Percentiles rank a stretch among this genome's conserved stretches.
phyloP scores from a whole-genome alignment of 2,797 vertebrate species.

The Synanceia verrucosa region DNA sequence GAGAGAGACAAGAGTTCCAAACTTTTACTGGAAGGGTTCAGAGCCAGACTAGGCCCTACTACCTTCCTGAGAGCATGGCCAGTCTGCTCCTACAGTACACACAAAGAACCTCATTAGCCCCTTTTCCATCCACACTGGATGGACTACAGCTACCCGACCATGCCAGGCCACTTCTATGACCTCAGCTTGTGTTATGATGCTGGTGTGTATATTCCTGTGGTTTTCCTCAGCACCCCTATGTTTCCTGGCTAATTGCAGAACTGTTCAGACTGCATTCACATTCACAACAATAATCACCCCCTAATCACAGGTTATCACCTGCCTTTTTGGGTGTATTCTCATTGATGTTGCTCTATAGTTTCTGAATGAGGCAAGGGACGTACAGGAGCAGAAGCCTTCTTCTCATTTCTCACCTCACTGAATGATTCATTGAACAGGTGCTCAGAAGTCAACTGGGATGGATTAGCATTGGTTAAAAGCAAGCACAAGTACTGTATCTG shows the following conservation, averaged over 20 bases:
- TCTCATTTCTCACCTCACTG: not conserved
- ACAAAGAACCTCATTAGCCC: not conserved
- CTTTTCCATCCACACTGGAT: not conserved
- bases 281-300: constrained; percentile 1
- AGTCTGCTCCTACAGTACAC: not conserved
- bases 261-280: not conserved
- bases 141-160: not conserved
- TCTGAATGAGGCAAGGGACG: not conserved
- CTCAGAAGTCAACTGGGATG: not conserved
- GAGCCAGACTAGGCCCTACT: not conserved
- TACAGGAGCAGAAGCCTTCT: not conserved
- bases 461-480: not conserved
- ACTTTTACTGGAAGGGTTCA: not conserved
- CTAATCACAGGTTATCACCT: not conserved
- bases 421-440: not conserved
- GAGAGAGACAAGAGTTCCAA: not conserved
- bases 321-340: not conserved
- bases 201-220: not conserved
- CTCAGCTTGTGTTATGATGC: not conserved
- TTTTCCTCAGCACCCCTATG: not conserved
- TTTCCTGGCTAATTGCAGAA: constrained; percentile 2
- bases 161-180: not conserved
- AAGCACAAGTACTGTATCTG: constrained; percentile 1
- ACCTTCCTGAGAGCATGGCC: no score
- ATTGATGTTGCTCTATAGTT: not conserved